These are phyloP conservation scores for Hipposideros armiger DNA, from an alignment of 2,113 vertebrate genomes.

Conservation along the genomic window DNA sequence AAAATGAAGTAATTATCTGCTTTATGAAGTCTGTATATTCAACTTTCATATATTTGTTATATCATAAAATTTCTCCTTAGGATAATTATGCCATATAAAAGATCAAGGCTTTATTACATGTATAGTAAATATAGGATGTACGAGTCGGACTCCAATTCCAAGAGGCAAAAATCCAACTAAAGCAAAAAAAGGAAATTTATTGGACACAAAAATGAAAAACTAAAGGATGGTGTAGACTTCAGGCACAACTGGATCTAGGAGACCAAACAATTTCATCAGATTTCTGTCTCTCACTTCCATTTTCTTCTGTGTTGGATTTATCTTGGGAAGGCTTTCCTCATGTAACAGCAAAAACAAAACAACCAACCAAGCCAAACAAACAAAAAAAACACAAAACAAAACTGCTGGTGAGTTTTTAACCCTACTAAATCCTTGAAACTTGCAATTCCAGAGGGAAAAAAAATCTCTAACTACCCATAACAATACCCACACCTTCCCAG, in stretches of 20 bases:
- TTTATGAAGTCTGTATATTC: neutral
- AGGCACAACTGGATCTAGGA: neutral
- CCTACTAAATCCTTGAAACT: neutral
- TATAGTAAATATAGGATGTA: neutral
- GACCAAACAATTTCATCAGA: neutral
- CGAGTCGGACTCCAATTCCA: constrained; percentile 10
- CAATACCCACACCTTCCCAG: neutral
- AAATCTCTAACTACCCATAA: neutral
- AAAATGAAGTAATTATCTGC: constrained; percentile 36
- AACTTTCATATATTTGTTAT: constrained; percentile 6
- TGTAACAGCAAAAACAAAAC: neutral
- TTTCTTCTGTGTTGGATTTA: constrained; percentile 31
- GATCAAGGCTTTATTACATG: constrained; percentile 46
- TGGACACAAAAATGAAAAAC: constrained; percentile 53
- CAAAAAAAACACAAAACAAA: neutral
- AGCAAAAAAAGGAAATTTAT: constrained; percentile 20
- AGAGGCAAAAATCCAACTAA: constrained; percentile 44
- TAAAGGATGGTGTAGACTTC: neutral
- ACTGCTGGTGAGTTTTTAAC: constrained; percentile 6
- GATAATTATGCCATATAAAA: constrained; percentile 44
- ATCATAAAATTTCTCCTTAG: neutral
- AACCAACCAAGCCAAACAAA: no score
- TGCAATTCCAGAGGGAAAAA: neutral
- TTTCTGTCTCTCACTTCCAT: constrained; percentile 25
- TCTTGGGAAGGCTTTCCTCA: constrained; percentile 31